These are phyloP conservation scores for Pavo muticus DNA, from an alignment of 2,113 vertebrate species.

Conservation along the genomic window DNA sequence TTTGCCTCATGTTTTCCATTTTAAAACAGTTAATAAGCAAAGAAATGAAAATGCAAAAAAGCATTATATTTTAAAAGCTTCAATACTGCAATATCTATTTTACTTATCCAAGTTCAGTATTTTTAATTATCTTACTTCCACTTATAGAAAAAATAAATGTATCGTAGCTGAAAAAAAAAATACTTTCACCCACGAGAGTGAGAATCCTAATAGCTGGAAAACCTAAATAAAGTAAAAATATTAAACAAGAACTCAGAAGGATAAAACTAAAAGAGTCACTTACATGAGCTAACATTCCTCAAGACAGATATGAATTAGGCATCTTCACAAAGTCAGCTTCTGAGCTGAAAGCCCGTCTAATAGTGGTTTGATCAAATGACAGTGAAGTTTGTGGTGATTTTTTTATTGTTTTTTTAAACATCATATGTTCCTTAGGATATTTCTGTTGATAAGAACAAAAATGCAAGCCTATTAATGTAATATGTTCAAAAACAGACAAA, in stretches of 20 bases:
- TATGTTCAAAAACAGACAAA: not conserved
- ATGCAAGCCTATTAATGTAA: not conserved
- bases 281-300: not conserved
- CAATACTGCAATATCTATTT: not conserved
- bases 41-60: not conserved
- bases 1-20: not conserved
- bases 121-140: not conserved
- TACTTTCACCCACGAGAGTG: not conserved
- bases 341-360: not conserved
- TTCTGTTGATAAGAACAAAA: not conserved
- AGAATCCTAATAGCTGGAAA: not conserved
- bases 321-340: not conserved
- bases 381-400: rapidly evolving
- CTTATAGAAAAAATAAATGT: not conserved
- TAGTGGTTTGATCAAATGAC: not conserved
- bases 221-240: not conserved
- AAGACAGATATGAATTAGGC: not conserved
- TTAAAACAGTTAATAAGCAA: not conserved
- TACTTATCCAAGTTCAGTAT: not conserved
- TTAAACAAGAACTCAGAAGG: not conserved
- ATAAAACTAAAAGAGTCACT: not conserved
- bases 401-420: not conserved
- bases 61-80: not conserved
- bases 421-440: not conserved
- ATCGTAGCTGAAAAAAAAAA: not conserved